Conservation (phyloP, 92 coral and sea anemone genomes). For the Nematostella vectensis region DNA sequence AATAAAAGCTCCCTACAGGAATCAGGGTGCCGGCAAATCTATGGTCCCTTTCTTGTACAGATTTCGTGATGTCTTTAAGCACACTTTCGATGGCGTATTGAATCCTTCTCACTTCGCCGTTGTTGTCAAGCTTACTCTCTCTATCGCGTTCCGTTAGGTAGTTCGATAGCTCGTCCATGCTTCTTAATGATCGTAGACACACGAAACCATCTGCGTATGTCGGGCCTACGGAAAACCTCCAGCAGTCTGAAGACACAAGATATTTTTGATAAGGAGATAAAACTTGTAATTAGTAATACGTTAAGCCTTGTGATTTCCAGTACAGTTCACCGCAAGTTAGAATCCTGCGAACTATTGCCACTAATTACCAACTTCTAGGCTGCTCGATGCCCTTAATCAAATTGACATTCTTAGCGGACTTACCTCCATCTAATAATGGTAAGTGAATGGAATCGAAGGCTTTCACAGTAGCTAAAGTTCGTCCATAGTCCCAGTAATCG, state of each 20-base stretch:
- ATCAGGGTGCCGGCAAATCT: conserved; percentile 12
- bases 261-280: background rate
- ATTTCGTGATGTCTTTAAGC: conserved; percentile 10
- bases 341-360: too few species aligned
- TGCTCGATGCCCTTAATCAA: too few species aligned
- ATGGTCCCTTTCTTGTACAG: conserved; percentile 12
- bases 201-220: conserved; percentile 13
- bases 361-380: too few species aligned
- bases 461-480: too few species aligned
- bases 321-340: too few species aligned
- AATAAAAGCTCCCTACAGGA: conserved; percentile 22
- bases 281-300: background rate
- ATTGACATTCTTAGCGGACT: too few species aligned
- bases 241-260: too few species aligned
- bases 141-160: conserved; percentile 13
- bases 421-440: too few species aligned
- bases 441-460: too few species aligned
- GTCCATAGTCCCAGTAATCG: too few species aligned
- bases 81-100: conserved; percentile 10
- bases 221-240: background rate
- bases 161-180: conserved; percentile 20
- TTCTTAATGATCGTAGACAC: conserved; percentile 21
- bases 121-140: conserved; percentile 11
- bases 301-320: too few species aligned
- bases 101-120: conserved; percentile 18